Evolutionary conservation across 2,888 invertebrate genomes (phyloP), one percentile per base, ranked within the genome.

Genomic region (Carcina quercana): DNA sequence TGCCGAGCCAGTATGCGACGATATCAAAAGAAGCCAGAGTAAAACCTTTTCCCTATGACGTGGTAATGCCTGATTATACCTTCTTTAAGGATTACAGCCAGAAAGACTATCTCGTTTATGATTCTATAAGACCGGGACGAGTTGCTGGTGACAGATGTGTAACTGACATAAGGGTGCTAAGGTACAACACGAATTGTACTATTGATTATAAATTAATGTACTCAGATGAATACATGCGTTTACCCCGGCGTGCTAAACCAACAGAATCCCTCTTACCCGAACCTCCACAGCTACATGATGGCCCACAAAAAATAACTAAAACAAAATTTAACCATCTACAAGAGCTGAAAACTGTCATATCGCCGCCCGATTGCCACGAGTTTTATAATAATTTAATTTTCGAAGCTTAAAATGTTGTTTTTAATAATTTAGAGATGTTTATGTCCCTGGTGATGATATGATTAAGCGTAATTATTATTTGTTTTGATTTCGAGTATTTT

Each of bases 101-200:
- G 2, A n/a, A 7, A 2, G 19, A 32, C 20, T 40, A 30, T 34
- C 25, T 26, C 11, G 20, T 37, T 13, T 42, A 42, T 31, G 33
- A 40, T 37, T 34, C 30, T 13, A 40, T 41, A 29, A 32, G 37
- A 25, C 42, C 43, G 28, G 43, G 43, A 13, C 26, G 33, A 10
- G 39, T 33, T 28, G 34, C 38, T 15, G 43, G 45, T n/a, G 39
- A 43, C 34, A 36, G 39, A 14, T 29, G 29, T 8, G 41, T 45
- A 12, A 38, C 38, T 3, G 35, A 45, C 28, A 35, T 42, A 24
- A n/a, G 40, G 22, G 36, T 14, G 15, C 34, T 42, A 21, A 22
- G 28, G 11, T 47, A 44, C 29, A 34, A 40, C 11, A 32, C 32
- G 5, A 32, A 36, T 15, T 31, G 31, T n/a, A 28, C 21, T 13